Conservation (phyloP, 2,888 invertebrate genomes). For the Polymixis flavicincta region DNA sequence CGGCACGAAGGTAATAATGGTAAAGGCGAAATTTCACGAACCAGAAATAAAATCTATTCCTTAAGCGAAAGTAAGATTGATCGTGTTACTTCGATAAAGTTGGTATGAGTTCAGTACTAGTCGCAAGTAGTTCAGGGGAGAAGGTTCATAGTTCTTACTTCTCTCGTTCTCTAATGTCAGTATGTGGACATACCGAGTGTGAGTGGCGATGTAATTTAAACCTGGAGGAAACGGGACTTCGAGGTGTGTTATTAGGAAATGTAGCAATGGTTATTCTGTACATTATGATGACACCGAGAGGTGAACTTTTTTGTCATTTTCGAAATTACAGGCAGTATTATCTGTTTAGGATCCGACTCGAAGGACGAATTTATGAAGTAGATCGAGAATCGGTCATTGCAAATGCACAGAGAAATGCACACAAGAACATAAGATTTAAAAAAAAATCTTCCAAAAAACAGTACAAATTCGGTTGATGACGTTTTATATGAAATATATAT, state of each 20-base stretch:
- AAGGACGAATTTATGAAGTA: neutral
- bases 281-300: neutral
- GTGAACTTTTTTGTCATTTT: neutral
- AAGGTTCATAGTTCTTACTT: conserved; percentile 46
- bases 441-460: too few species aligned
- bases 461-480: neutral
- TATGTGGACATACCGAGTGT: conserved; percentile 10
- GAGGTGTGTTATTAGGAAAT: neutral
- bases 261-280: neutral
- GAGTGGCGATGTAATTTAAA: conserved; percentile 16
- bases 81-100: conserved; percentile 82
- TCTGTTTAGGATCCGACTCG: neutral
- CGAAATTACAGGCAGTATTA: neutral
- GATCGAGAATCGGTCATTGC: neutral
- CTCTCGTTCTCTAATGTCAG: conserved; percentile 20
- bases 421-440: too few species aligned
- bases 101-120: conserved; percentile 65
- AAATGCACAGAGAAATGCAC: neutral
- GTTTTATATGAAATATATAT: neutral
- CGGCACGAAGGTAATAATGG: conserved; percentile 72
- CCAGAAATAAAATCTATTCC: conserved; percentile 80
- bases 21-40: conserved; percentile 73
- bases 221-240: neutral
- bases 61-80: conserved; percentile 87
- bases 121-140: conserved; percentile 36